A percentile compares a stretch with the other conserved stretches of the same genome.
Conservation (phyloP, 2,797 vertebrate species). For the Trachops cirrhosus region DNA sequence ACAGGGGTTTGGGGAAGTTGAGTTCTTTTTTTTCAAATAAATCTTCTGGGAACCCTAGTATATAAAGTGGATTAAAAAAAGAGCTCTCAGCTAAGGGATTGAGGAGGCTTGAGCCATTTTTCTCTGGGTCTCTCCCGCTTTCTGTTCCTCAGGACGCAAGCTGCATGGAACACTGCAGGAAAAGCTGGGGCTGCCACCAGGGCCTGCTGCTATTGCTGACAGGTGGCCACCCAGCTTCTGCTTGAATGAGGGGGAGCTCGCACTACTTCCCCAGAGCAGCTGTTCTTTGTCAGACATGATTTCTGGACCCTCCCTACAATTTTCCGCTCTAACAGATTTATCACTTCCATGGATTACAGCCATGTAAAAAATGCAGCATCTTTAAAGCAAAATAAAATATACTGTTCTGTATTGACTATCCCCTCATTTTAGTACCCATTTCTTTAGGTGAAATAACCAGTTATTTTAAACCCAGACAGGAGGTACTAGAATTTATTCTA, state of each 20-base stretch:
- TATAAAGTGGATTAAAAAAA: background rate
- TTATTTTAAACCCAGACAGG: background rate
- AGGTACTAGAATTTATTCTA: background rate
- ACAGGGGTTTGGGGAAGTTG: background rate
- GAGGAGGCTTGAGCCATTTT: background rate
- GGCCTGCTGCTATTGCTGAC: background rate
- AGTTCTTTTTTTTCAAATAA: constrained; percentile 1
- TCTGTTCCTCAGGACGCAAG: background rate
- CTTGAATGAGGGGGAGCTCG: background rate
- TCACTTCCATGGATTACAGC: background rate
- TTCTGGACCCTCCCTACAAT: background rate
- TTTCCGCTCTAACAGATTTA: background rate
- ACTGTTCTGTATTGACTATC: background rate
- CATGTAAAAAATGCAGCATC: background rate
- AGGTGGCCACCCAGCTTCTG: background rate
- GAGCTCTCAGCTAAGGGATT: background rate
- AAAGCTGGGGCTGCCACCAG: background rate
- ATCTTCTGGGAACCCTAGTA: background rate
- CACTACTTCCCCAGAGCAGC: background rate
- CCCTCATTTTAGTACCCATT: constrained; percentile 1
- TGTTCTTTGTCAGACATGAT: background rate
- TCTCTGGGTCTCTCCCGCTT: background rate
- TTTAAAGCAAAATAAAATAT: constrained; percentile 18
- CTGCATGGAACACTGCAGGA: background rate
- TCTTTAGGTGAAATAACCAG: background rate